Base-by-base conservation (phyloP, 2,888 invertebrate genomes). In the Selenia dentaria region DNA sequence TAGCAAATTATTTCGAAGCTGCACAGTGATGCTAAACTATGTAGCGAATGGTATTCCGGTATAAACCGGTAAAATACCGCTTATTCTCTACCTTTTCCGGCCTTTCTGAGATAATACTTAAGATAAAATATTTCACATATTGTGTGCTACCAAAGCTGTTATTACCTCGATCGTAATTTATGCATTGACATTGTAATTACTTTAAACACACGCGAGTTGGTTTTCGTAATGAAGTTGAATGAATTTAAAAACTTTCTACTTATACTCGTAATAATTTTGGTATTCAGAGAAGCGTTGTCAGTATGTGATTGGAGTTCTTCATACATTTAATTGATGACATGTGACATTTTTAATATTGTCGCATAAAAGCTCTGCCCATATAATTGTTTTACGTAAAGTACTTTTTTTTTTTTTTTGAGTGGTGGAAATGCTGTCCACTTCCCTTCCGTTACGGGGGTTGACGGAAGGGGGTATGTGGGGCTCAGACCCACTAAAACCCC, bases 51-150 rank as follows among this genome's bases (percentile, higher is more conserved):
- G n/a, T n/a, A n/a, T n/a, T n/a, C n/a, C n/a, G n/a, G n/a, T 16
- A 16, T 16, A 16, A 16, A 16, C 16, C 16, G 16, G 16, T 16
- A 16, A 2, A 16, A 38, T 29, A 34, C 28, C 43, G 24, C 28
- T 36, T 35, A 28, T 10, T 22, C 5, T 25, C 33, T 39, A 42
- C 38, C 10, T 5, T 61, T 11, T 14, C 39, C 40, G 9, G 31
- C 40, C 46, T 29, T 18, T 2, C 35, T 20, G 28, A 70, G 80
- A 82, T 82, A 63, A 62, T 67, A 61, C 60, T 69, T 65, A 61
- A 68, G 77, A 79, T 83, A 76, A 80, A 78, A 78, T 77, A 80
- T 74, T 78, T 77, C 70, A 83, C 78, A 79, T 77, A 83, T 74
- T 81, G 65, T 60, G 68, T 70, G 63, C 51, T 53, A 51, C 51